Base-by-base conservation (phyloP, 2,888 invertebrate genomes). In the Dicyrtomina minuta region DNA sequence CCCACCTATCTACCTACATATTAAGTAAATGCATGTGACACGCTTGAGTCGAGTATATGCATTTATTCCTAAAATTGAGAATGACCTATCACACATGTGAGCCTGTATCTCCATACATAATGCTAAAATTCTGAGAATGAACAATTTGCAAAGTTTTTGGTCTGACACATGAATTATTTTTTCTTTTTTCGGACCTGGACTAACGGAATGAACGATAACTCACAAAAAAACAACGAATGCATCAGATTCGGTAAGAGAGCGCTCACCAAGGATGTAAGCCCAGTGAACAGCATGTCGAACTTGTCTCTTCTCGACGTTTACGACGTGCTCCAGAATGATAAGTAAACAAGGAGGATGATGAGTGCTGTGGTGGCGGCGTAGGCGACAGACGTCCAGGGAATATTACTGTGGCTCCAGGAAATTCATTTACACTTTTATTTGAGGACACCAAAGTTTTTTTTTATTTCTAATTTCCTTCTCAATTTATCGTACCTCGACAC, bases 211-310 rank as follows among this genome's bases (percentile, higher is more conserved):
- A n/a, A n/a, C n/a, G n/a, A n/a, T n/a, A n/a, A n/a, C n/a, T n/a
- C n/a, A n/a, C n/a, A n/a, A n/a, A n/a, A n/a, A n/a, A n/a, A 33
- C 33, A 33, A 33, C 33, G 33, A 8, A 33, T 33, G 8, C 33
- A 33, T 8, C 33, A 72, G 72, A 33, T 72, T 70, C 46, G 72
- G 72, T 20, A 72, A 72, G 55, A 62, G 72, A 33, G 62, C 68
- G 20, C 61, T 68, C 44, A 26, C 46, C 26, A 72, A 70, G 53
- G 59, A 61, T 17, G 53, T 56, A 46, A 66, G 33, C 51, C 55
- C 67, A 26, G 39, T 22, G 12, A 70, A 70, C 65, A 62, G 62
- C 62, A 20, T 68, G 39, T 62, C 68, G 10, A 68, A 44, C 62
- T 62, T 62, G 56, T 68, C 61, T 12, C 41, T 68, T 43, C 68